A percentile compares a stretch with the other conserved stretches of the same genome.
Conservation (phyloP, 2,797 vertebrate species). For the Sebastes wilsoni region DNA sequence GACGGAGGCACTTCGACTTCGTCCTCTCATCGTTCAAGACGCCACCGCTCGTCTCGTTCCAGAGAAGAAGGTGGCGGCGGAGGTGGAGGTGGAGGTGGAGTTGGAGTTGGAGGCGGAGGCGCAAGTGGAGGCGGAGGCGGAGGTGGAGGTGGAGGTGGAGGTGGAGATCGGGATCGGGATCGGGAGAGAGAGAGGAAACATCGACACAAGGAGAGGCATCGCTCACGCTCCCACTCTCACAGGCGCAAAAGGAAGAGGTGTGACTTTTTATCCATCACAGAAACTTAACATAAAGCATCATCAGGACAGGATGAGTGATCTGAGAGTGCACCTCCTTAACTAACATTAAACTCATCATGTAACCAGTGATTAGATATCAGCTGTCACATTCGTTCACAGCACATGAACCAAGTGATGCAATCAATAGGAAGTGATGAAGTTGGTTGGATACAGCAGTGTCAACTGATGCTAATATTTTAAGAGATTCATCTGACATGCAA, state of each 20-base stretch:
- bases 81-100: constrained; percentile 11
- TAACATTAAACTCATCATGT: neutral
- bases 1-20: constrained; percentile 83
- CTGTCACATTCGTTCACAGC: neutral
- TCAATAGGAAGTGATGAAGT: too few relatives aligned
- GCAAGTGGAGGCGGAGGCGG: too few relatives aligned
- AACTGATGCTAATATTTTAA: neutral
- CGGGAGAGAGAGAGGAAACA: constrained; percentile 81
- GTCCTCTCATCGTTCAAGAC: constrained; percentile 82
- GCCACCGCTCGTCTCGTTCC: constrained; percentile 79
- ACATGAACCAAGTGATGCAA: neutral
- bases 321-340: neutral
- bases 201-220: constrained; percentile 84
- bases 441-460: neutral
- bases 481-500: neutral
- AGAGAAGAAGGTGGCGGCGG: constrained; percentile 70
- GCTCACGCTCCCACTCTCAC: constrained; percentile 85
- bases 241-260: constrained; percentile 85
- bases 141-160: neutral
- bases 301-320: neutral
- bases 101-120: accelerated
- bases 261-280: neutral
- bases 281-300: neutral
- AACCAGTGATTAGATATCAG: neutral
- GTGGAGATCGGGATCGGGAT: constrained; percentile 60